Evolutionary conservation across 2,888 invertebrate genomes (phyloP), one percentile per base, ranked within the genome.

Genomic region (Achlya flavicornis): DNA sequence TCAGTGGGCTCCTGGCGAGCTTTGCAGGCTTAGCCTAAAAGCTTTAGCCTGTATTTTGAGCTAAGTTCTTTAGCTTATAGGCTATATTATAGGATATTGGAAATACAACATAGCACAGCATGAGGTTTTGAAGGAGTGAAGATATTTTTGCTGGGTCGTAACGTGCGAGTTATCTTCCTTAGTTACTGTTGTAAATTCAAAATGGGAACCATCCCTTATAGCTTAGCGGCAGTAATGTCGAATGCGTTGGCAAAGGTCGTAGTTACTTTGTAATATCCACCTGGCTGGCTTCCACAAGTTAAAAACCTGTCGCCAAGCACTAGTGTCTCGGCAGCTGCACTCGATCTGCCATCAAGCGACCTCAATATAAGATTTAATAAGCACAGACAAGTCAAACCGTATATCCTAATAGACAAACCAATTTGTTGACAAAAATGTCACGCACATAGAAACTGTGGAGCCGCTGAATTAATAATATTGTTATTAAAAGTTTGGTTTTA

Each of bases 351-450:
- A n/a, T n/a, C n/a, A 0, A 35, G 35, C 2, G 2, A 10, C 53
- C 19, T 19, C 16, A 53, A 53, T 53, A 16, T 5, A 8, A n/a
- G 6, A 46, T 53, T 53, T 53, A 53, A 53, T 53, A 53, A 53
- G 53, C n/a, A 53, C 53, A 53, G 53, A 53, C 53, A 19, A 48
- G 3, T 53, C 53, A 19, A 19, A 11, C 53, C 19, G 19, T 53
- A 53, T 53, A 43, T 60, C 19, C 41, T 41, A 41, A 14, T 19
- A 33, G 16, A 33, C 12, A 41, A 19, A 19, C 5, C 16, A 38
- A 41, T 59, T 60, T 26, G 60, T 59, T 12, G 19, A 59, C 3
- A 43, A 60, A 59, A 38, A 38, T 41, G 38, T 38, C 12, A n/a
- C n/a, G 41, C 19, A 43, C 60, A 60, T 0, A 41, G 60, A 41